Evolutionary conservation across 1,140 invertebrate genomes (phyloP), one percentile per base, ranked within the genome.

Genomic region (Nautilus pompilius): DNA sequence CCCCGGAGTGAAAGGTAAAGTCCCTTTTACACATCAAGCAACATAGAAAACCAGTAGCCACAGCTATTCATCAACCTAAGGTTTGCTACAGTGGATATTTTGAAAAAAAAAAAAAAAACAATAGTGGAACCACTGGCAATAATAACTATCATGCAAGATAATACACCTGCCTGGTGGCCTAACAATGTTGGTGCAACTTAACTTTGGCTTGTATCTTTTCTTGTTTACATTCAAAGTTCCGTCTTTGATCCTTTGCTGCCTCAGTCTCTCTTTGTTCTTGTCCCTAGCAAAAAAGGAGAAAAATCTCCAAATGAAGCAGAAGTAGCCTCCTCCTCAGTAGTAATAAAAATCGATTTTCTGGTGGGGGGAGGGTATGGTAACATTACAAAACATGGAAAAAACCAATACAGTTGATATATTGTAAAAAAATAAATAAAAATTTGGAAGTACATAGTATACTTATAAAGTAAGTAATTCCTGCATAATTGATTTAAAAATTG

Each of bases 241-340:
- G 15, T 75, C 89, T 85, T 78, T 86, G 84, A 62, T 34, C 48
- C 93, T 93, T 74, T 88, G 83, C 76, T 89, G 82, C 55, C 93
- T 79, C 34, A 87, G 86, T 32, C 86, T 83, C 84, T 97, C 93
- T 70, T 88, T 87, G 71, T 90, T 86, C 74, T 90, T 90, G 76
- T 96, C 90, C 79, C 79, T 83, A 59, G 46, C 65, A 68, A 15
- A 60, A 49, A 63, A 66, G 62, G 33, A 51, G 33, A 26, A 51
- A 41, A 48, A 55, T 22, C n/a, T 15, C 22, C 6, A 26, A 48
- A 58, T 32, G 15, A 20, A 58, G 17, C 8, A 57, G 22, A 48
- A 26, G 17, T 53, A n/a, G 2, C 13, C 1, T 13, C 5, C 34
- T 41, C 57, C 3, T 24, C n/a, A 55, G 17, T 6, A 33, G 30